These are phyloP conservation scores for Zaprionus lineosus DNA, from an alignment of 2,888 invertebrate genomes.

Conservation along the genomic window DNA sequence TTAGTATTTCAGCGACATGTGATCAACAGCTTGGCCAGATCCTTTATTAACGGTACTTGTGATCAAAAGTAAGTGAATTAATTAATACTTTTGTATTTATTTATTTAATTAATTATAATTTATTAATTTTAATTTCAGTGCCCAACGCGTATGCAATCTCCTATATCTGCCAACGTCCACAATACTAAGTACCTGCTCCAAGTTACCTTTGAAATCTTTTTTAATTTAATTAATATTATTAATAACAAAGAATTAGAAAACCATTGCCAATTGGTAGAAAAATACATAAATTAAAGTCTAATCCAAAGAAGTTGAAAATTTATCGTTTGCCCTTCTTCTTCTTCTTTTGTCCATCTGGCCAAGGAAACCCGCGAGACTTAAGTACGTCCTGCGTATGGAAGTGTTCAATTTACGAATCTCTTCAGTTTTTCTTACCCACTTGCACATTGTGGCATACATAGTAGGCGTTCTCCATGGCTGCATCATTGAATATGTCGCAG, in stretches of 20 bases:
- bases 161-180: conserved; percentile 12
- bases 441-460: conserved; percentile 96
- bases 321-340: conserved; percentile 90
- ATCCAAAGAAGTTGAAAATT: no score
- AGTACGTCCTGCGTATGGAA: conserved; percentile 87
- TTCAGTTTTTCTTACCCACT: conserved; percentile 81
- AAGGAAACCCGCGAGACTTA: conserved; percentile 93
- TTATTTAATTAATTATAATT: not conserved
- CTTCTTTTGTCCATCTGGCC: conserved; percentile 93
- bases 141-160: conserved; percentile 27
- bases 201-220: no score
- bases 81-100: not conserved
- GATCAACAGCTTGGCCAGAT: conserved; percentile 29
- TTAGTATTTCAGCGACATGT: conserved; percentile 24
- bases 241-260: no score
- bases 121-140: conserved; percentile 22
- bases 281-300: no score
- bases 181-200: conserved; percentile 7
- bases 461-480: conserved; percentile 97
- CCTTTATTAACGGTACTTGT: conserved; percentile 46
- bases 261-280: no score
- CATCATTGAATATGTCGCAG: conserved; percentile 93
- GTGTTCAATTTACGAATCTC: not conserved
- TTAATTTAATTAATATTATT: no score
- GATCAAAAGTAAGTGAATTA: conserved; percentile 41